Percentiles rank a stretch among this genome's conserved stretches.
phyloP scores from a whole-genome alignment of 53 echinoderm and acorn worm species.

The Apostichopus leukothele region DNA sequence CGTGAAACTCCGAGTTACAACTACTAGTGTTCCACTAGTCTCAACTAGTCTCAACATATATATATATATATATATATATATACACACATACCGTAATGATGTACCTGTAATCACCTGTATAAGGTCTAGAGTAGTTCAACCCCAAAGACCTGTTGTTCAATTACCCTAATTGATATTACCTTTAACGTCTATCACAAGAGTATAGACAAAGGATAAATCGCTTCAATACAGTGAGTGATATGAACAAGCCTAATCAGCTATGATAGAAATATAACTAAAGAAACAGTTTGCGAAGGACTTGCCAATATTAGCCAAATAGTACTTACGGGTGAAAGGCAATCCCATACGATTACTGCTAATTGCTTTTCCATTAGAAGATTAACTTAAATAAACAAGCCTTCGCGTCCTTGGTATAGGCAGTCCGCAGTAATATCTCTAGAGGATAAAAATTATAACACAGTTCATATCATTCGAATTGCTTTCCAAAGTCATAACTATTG shows the following conservation, averaged over 20 bases:
- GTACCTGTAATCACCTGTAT: too few relatives aligned
- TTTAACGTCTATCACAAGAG: not conserved
- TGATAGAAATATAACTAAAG: not conserved
- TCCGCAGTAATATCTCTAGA: not conserved
- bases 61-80: not conserved
- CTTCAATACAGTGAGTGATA: not conserved
- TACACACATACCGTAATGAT: not conserved
- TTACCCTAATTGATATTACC: too few relatives aligned
- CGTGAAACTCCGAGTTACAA: too few relatives aligned
- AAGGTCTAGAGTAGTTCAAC: too few relatives aligned
- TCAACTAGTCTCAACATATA: too few relatives aligned
- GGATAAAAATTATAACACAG: not conserved
- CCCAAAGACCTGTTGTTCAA: too few relatives aligned
- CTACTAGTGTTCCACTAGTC: too few relatives aligned
- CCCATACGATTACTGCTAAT: not conserved
- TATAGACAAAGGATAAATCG: not conserved
- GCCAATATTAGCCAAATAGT: not conserved
- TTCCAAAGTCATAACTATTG: not conserved
- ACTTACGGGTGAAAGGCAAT: not conserved
- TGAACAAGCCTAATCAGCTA: not conserved
- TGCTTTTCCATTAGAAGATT: not conserved
- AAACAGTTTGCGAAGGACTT: not conserved
- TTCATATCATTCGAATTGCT: not conserved
- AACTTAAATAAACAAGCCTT: not conserved
- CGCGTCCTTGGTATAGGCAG: not conserved